Percentiles rank a stretch among this genome's conserved stretches.
Evolutionary conservation across 1,140 invertebrate genomes (phyloP).

Genomic region (Aphelenchoides fujianensis): DNA sequence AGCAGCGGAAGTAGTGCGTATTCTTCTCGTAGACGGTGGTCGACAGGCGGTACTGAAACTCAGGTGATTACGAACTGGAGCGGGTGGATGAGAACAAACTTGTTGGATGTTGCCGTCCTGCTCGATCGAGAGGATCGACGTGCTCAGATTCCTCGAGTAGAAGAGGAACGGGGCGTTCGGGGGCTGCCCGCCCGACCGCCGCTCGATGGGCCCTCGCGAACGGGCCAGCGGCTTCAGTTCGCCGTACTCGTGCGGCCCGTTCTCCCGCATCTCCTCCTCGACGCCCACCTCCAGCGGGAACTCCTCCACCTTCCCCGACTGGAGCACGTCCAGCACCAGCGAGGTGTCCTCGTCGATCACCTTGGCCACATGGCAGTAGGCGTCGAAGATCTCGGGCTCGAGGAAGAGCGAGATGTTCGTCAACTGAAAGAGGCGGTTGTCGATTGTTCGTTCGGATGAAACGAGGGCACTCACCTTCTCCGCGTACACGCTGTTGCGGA

Average conservation of each 20-base stretch:
- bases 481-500: neutral
- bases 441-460: neutral
- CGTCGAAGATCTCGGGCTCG: slow-evolving; percentile 6
- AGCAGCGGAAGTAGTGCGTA: slow-evolving; percentile 19
- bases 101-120: slow-evolving; percentile 9
- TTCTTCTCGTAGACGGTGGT: slow-evolving; percentile 16
- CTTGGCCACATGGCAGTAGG: slow-evolving; percentile 8
- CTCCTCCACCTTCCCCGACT: neutral
- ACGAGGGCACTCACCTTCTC: slow-evolving; percentile 5
- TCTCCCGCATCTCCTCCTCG: neutral
- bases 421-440: slow-evolving; percentile 12
- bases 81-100: neutral
- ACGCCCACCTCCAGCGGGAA: neutral
- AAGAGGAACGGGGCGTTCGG: slow-evolving; percentile 17
- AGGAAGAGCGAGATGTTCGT: slow-evolving; percentile 1
- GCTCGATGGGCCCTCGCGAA: neutral
- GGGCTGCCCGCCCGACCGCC: neutral
- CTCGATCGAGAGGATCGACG: slow-evolving; percentile 13
- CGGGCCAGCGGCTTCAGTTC: neutral
- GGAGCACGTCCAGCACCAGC: slow-evolving; percentile 13
- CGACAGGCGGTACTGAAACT: slow-evolving; percentile 12
- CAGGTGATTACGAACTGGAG: neutral
- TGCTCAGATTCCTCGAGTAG: slow-evolving; percentile 20
- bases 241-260: neutral
- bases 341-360: slow-evolving; percentile 14